Conservation (phyloP, 2,113 vertebrate genomes). For the Myotis davidii region DNA sequence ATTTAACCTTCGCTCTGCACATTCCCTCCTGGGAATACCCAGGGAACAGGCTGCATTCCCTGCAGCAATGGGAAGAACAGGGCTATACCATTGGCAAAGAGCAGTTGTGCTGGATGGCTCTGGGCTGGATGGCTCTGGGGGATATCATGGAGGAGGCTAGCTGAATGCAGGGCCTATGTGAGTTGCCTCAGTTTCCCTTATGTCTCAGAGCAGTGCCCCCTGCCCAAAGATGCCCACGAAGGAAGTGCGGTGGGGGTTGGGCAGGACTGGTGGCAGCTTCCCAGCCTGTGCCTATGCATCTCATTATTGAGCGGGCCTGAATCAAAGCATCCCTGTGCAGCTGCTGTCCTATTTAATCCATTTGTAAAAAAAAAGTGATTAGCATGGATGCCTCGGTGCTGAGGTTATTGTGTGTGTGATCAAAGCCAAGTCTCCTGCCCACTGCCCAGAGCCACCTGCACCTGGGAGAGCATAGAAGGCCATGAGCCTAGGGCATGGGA, state of each 20-base stretch:
- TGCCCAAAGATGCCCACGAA: background rate
- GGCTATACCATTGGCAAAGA: background rate
- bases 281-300: slow-evolving; percentile 79
- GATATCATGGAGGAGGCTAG: no score
- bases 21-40: background rate
- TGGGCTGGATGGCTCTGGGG: background rate
- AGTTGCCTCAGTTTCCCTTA: background rate
- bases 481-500: background rate
- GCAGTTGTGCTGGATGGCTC: background rate
- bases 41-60: background rate
- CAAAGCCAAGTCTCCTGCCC: slow-evolving; percentile 50
- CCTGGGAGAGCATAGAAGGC: slow-evolving; percentile 46
- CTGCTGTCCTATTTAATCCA: slow-evolving; percentile 86
- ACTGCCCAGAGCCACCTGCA: slow-evolving; percentile 50
- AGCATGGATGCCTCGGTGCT: slow-evolving; percentile 80
- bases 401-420: slow-evolving; percentile 81
- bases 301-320: slow-evolving; percentile 80
- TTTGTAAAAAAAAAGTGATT: slow-evolving; percentile 82
- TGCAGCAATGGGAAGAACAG: background rate
- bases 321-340: slow-evolving; percentile 83
- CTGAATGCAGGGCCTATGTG: background rate
- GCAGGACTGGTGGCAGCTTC: slow-evolving; percentile 61
- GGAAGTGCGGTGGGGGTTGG: background rate
- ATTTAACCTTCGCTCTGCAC: background rate
- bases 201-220: background rate